Percentiles rank a stretch among this genome's conserved stretches.
phyloP scores from a whole-genome alignment of 2,113 vertebrate genomes.

The Nothoprocta perdicaria region DNA sequence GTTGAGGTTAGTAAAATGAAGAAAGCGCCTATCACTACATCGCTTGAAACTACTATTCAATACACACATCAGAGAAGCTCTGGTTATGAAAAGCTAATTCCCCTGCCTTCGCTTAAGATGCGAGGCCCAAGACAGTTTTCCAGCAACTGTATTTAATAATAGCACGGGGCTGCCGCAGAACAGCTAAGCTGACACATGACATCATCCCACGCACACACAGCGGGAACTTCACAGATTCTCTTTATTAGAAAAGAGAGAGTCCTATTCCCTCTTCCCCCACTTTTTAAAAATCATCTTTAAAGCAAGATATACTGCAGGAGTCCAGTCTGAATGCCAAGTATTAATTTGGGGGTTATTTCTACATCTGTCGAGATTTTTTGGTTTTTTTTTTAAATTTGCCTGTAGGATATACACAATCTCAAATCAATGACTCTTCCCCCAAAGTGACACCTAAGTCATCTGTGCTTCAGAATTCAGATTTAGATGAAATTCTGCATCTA shows the following conservation, averaged over 20 bases:
- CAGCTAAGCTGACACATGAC: slow-evolving; percentile 3
- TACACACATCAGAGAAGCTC: not conserved
- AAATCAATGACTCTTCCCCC: not conserved
- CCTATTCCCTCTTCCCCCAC: not conserved
- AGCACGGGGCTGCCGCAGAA: not conserved
- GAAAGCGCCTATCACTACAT: not conserved
- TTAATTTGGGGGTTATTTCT: not conserved
- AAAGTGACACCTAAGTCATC: not conserved
- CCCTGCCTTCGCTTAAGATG: not conserved
- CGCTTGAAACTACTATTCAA: not conserved
- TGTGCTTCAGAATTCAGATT: not conserved
- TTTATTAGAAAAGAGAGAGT: not conserved
- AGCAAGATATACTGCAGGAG: not conserved
- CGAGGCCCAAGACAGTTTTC: not conserved
- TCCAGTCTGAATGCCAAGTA: not conserved
- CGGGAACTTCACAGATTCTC: slow-evolving; percentile 14
- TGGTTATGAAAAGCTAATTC: not conserved
- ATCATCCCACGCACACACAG: not conserved
- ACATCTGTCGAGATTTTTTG: not conserved
- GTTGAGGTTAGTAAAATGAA: not conserved
- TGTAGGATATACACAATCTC: not conserved
- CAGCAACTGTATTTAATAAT: slow-evolving; percentile 45
- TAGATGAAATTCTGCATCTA: not conserved
- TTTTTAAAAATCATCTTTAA: not conserved
- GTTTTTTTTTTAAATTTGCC: not conserved